Percentiles rank a stretch among this genome's conserved stretches.
Conservation (phyloP, 2,797 vertebrate species). For the Loris lydekkerianus region DNA sequence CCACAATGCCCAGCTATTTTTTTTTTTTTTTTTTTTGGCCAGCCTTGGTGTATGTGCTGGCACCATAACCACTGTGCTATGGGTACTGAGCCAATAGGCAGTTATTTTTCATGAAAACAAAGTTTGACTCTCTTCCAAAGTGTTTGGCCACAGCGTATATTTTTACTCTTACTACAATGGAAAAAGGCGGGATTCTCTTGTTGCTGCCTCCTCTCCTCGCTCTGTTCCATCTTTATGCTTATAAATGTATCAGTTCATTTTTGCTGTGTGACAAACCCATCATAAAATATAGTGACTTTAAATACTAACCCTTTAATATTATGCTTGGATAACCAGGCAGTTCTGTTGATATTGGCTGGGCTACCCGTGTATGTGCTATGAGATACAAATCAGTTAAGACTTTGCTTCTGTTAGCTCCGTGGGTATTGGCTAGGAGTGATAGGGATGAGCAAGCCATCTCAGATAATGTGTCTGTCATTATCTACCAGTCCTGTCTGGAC, state of each 20-base stretch:
- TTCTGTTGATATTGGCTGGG: neutral
- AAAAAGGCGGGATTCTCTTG: neutral
- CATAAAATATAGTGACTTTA: constrained; percentile 5
- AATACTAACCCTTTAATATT: constrained; percentile 3
- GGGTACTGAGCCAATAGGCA: no score
- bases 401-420: neutral
- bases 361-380: neutral
- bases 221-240: neutral
- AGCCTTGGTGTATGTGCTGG: no score
- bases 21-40: no score
- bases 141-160: neutral
- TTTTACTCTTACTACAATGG: neutral
- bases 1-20: no score
- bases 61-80: no score
- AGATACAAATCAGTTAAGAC: neutral
- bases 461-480: neutral
- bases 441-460: neutral
- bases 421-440: neutral
- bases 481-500: neutral
- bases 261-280: constrained; percentile 17
- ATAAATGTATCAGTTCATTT: neutral
- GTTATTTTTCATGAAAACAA: constrained; percentile 12
- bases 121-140: neutral
- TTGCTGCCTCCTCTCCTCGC: neutral
- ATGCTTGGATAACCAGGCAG: neutral